Conservation (phyloP, 1,140 invertebrate genomes). For the Platyscapa corneri region DNA sequence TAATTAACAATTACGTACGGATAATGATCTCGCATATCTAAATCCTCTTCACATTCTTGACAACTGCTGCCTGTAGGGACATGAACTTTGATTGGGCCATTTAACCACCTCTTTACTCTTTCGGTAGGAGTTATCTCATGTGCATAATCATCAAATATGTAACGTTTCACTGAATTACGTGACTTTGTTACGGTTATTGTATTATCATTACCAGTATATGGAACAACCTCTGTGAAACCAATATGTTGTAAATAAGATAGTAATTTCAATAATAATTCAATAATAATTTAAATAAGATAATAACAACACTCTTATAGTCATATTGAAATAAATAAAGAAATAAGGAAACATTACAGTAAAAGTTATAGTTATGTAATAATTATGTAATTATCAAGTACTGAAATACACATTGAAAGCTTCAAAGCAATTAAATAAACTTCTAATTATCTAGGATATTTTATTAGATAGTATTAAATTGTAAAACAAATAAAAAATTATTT, state of each 20-base stretch:
- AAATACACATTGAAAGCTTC: too few relatives aligned
- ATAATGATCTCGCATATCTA: conserved; percentile 80
- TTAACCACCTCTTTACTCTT: conserved; percentile 66
- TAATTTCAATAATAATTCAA: too few relatives aligned
- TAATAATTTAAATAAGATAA: too few relatives aligned
- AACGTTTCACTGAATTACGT: conserved; percentile 73
- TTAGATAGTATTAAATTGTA: too few relatives aligned
- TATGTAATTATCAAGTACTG: too few relatives aligned
- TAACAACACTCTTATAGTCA: conserved; percentile 31
- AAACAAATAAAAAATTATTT: too few relatives aligned
- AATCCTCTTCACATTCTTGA: conserved; percentile 81
- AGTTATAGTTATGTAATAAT: too few relatives aligned
- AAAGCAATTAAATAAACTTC: too few relatives aligned
- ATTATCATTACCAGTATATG: conserved; percentile 65
- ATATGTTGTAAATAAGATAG: conserved; percentile 38
- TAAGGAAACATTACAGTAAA: too few relatives aligned
- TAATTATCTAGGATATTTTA: too few relatives aligned
- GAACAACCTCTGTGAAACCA: conserved; percentile 65
- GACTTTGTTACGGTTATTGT: conserved; percentile 70
- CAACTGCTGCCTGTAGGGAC: conserved; percentile 70
- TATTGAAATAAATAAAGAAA: not conserved
- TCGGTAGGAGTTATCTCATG: conserved; percentile 57
- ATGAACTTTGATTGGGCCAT: conserved; percentile 64
- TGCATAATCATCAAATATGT: conserved; percentile 60
- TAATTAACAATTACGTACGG: conserved; percentile 75